Evolutionary conservation across 1,140 invertebrate species (phyloP).

Genomic region (Diabrotica undecimpunctata): DNA sequence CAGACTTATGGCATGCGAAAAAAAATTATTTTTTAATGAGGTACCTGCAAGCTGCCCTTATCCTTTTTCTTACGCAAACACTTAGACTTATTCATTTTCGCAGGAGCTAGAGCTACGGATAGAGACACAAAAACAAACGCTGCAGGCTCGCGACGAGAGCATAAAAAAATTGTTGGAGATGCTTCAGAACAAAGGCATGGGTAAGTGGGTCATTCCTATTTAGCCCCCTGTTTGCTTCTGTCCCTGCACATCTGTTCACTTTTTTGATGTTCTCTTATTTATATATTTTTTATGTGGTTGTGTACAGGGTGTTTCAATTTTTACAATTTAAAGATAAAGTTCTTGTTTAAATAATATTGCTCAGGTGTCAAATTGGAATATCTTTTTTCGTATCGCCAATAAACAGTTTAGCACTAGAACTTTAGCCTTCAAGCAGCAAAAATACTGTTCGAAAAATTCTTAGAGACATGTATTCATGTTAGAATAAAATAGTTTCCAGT

Average conservation of each 20-base stretch:
- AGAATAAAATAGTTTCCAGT: too few species aligned
- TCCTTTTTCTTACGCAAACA: background rate
- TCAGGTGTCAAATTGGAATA: background rate
- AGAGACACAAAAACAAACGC: conserved; percentile 96
- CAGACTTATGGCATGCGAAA: too few species aligned
- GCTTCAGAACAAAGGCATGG: conserved; percentile 95
- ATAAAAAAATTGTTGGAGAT: conserved; percentile 98
- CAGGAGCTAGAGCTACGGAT: conserved; percentile 93
- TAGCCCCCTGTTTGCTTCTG: conserved; percentile 12
- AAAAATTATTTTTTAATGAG: too few species aligned
- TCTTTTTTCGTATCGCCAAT: too few species aligned
- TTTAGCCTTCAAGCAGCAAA: too few species aligned
- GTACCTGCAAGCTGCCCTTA: too few species aligned
- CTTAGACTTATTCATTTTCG: conserved; percentile 16
- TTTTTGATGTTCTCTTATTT: conserved; percentile 12
- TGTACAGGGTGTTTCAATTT: conserved; percentile 14
- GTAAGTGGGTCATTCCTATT: conserved; percentile 57
- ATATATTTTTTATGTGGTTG: conserved; percentile 9
- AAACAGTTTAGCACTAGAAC: too few species aligned
- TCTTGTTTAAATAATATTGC: too few species aligned
- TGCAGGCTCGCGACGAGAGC: conserved; percentile 92
- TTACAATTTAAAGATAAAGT: too few species aligned
- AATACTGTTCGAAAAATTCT: too few species aligned
- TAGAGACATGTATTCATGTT: too few species aligned
- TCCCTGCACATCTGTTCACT: conserved; percentile 18